Evolutionary conservation across 1,140 invertebrate genomes (phyloP), one percentile per base, ranked within the genome.

Genomic region (Apis cerana): DNA sequence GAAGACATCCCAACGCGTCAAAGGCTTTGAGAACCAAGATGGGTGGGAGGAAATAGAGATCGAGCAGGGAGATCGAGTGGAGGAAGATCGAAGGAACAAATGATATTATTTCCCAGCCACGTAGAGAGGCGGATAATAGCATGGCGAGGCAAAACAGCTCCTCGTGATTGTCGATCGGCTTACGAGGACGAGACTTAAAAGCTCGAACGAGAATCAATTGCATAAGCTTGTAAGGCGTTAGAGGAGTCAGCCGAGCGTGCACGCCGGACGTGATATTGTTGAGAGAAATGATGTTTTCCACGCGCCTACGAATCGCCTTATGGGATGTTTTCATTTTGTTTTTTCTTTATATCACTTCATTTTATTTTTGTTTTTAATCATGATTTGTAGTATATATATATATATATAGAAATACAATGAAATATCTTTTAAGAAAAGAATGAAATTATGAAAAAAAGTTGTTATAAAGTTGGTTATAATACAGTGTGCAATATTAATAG

Each of bases 141-240:
- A 27, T 70, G 58, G 65, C 75, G 80, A 64, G 64, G 80, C 74
- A 77, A 82, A 77, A 82, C 74, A 82, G 75, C 62, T 76, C 65
- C 65, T 82, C 65, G 74, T 70, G 80, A 82, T 74, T 71, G 82
- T 61, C 82, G 82, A 83, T 83, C 82, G 77, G 82, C 82, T 83
- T 83, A 83, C 69, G 77, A 70, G 82, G 82, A 80, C 69, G 82
- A 83, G 77, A 80, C 82, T 80, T 83, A 83, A 82, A 83, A 80
- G 82, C 82, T 83, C 80, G 82, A 83, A 74, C 82, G 77, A 80
- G 82, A 80, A 80, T 83, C 82, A 83, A 83, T 83, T 80, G 82
- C 82, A 74, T 83, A 83, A 83, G 82, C 82, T 48, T 79, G 59
- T 83, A 80, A 83, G 75, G 77, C 80, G 74, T 76, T 82, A 82